Evolutionary conservation across 2,797 vertebrate genomes (phyloP), one percentile per base, ranked within the genome.

Genomic region (Anas flavirostris): DNA sequence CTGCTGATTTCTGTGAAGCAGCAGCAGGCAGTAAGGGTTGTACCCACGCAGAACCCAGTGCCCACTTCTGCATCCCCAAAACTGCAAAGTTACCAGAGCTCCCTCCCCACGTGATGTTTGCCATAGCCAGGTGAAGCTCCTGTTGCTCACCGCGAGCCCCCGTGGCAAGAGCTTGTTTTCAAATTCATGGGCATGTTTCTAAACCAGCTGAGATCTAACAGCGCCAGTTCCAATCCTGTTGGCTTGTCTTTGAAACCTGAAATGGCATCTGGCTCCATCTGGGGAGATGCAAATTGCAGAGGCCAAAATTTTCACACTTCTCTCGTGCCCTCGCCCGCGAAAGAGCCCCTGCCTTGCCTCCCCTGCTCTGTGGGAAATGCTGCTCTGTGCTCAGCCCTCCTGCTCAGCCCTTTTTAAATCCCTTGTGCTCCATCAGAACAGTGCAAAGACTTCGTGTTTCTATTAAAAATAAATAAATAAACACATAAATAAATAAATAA

Each of bases 21-120:
- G 17, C 58, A 64, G 3, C 1, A 1, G 14, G 12, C 25, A 58
- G 43, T 39, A 50, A 33, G 25, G 35, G 10, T 9, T 28, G 14
- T 14, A 26, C 52, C 29, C 41, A n/a, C 46, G 19, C 50, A 0
- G 0, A 12, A 17, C 25, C 37, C 76, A 60, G 9, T 3, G 0
- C 53, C 37, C 28, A 4, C 16, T 60, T 14, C 10, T 29, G 6
- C 5, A 3, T 9, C 25, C 28, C 3, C 5, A 44, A 29, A 19
- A 55, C 7, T 28, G 7, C 15, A 56, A 50, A 78, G 3, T 10
- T 46, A n/a, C 12, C 25, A 0, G 5, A 58, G 62, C 62, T 72
- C 53, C 0, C 0, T 6, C 64, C 37, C 0, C 0, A 18, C 9
- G 1, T 18, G 11, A 4, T 48, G 3, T 50, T 60, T 55, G 16